Conservation (phyloP, 1,140 invertebrate genomes). For the Lerema accius region DNA sequence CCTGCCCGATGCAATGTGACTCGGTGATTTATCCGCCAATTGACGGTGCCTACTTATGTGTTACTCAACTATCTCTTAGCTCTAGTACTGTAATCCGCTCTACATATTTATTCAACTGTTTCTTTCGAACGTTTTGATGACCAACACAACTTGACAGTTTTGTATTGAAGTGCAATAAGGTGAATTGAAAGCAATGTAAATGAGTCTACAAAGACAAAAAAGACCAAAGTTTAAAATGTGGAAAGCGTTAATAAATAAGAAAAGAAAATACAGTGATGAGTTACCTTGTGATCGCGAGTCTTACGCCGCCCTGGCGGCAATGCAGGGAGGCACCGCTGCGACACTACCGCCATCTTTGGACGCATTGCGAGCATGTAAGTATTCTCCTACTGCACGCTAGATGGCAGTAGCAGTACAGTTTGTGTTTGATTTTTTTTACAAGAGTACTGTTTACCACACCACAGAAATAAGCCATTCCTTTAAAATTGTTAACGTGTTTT, state of each 20-base stretch:
- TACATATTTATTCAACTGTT: conserved; percentile 10
- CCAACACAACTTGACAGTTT: conserved; percentile 29
- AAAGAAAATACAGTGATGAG: conserved; percentile 75
- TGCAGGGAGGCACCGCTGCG: conserved; percentile 73
- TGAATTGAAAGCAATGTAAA: conserved; percentile 58
- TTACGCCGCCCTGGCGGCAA: conserved; percentile 70
- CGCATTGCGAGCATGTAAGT: conserved; percentile 77
- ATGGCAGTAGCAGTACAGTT: conserved; percentile 45
- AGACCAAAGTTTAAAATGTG: conserved; percentile 71
- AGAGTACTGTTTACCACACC: no score
- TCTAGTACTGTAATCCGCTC: conserved; percentile 20
- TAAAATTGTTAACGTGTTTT: no score
- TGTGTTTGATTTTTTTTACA: no score
- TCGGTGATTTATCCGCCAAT: conserved; percentile 66
- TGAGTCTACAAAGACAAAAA: conserved; percentile 73
- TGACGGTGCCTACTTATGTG: conserved; percentile 45
- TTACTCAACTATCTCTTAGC: conserved; percentile 22
- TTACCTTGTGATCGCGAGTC: conserved; percentile 67
- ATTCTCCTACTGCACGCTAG: conserved; percentile 63
- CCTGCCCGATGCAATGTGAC: conserved; percentile 34
- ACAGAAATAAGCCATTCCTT: no score
- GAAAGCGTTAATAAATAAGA: conserved; percentile 74
- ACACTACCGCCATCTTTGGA: conserved; percentile 78
- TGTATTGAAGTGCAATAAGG: conserved; percentile 28
- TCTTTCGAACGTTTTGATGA: neutral